A percentile compares a stretch with the other conserved stretches of the same genome.
phyloP scores from a whole-genome alignment of 2,113 vertebrate species.

The Python bivittatus region DNA sequence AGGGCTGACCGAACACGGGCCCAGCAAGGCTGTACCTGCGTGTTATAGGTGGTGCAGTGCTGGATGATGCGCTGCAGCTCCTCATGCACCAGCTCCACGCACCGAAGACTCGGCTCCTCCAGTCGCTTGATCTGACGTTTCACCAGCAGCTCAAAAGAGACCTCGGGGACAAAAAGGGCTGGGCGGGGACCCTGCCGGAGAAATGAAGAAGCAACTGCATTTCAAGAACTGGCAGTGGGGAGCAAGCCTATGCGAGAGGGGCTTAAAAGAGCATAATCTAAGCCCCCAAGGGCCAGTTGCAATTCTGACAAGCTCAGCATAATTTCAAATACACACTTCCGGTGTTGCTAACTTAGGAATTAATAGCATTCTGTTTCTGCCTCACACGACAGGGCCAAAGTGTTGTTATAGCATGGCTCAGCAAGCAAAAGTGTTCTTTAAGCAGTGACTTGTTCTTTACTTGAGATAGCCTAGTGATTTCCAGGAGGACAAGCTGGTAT shows the following conservation, averaged over 20 bases:
- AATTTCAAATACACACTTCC: not conserved
- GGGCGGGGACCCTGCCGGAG: constrained; percentile 76
- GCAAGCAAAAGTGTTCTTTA: not conserved
- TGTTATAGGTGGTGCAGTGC: constrained; percentile 80
- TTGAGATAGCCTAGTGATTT: not conserved
- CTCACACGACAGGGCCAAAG: not conserved
- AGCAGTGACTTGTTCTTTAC: not conserved
- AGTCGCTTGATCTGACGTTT: constrained; percentile 83
- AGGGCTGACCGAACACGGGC: not conserved
- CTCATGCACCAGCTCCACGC: constrained; percentile 82
- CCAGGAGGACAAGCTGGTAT: not conserved
- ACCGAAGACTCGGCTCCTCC: constrained; percentile 81
- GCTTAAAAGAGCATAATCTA: too few species aligned
- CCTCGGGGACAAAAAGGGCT: constrained; percentile 80
- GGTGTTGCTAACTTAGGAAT: not conserved
- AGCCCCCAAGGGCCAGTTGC: not conserved
- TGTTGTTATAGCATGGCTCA: not conserved
- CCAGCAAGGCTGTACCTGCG: constrained; percentile 66
- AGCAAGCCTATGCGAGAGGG: not conserved
- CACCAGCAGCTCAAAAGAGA: constrained; percentile 82
- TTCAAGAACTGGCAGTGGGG: not conserved
- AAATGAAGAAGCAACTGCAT: not conserved
- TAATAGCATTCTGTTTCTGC: not conserved
- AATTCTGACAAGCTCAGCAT: not conserved
- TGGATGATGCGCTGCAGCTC: constrained; percentile 84